phyloP scores from a whole-genome alignment of 92 coral and sea anemone genomes.

The Zoanthus gigantus region DNA sequence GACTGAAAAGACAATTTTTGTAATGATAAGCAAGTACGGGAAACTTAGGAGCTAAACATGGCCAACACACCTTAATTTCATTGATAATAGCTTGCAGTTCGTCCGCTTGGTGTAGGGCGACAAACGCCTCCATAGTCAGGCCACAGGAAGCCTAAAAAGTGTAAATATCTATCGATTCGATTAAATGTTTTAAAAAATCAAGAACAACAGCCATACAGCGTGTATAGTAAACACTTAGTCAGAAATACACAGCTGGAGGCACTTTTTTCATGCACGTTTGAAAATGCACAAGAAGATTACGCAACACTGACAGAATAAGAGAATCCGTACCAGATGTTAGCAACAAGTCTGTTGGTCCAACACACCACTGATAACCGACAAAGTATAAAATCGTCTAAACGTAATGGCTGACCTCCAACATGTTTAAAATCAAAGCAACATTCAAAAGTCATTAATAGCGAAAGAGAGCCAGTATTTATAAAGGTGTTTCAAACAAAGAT shows the following conservation, averaged over 20 bases:
- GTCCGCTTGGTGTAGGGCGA: slow-evolving; percentile 88
- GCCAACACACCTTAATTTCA: slow-evolving; percentile 79
- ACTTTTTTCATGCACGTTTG: neutral
- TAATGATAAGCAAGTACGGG: too few relatives aligned
- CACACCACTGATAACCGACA: neutral
- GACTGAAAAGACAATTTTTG: too few relatives aligned
- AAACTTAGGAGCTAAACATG: neutral
- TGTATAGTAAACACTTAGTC: neutral
- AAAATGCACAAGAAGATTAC: neutral
- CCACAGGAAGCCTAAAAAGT: slow-evolving; percentile 69
- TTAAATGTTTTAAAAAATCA: neutral
- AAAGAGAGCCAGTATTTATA: neutral
- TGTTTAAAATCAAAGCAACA: neutral
- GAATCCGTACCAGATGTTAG: neutral
- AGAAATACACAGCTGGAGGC: neutral
- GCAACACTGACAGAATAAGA: neutral
- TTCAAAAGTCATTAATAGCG: neutral
- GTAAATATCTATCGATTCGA: slow-evolving; percentile 16
- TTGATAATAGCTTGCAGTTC: slow-evolving; percentile 84
- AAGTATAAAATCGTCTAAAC: neutral
- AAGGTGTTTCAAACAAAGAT: neutral
- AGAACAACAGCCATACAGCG: neutral
- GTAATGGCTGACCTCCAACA: neutral
- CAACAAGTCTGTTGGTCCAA: neutral
- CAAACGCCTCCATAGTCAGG: slow-evolving; percentile 86